phyloP scores from a whole-genome alignment of 2,797 vertebrate species.

The Parauchenoglanis punctatus region DNA sequence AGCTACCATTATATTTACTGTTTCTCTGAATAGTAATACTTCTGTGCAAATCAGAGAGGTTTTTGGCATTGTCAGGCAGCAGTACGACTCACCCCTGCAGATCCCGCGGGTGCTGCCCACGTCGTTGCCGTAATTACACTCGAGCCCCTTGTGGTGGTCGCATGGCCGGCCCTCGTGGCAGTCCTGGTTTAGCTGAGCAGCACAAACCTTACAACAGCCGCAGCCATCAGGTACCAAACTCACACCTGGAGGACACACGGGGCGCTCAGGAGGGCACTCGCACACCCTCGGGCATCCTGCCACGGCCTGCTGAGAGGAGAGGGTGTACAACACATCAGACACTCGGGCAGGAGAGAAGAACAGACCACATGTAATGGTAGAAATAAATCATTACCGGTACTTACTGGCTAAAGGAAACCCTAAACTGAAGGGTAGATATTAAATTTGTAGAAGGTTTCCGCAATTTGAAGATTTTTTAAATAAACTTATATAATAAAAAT shows the following conservation, averaged over 20 bases:
- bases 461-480: too few relatives aligned
- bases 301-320: conserved; percentile 62
- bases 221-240: conserved; percentile 75
- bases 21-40: neutral
- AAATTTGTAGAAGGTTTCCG: too few relatives aligned
- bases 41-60: neutral
- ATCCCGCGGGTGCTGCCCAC: conserved; percentile 74
- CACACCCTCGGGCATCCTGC: conserved; percentile 74
- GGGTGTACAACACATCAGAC: neutral
- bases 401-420: too few relatives aligned
- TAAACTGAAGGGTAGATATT: too few relatives aligned
- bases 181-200: conserved; percentile 81
- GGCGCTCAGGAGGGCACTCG: conserved; percentile 66
- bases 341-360: neutral
- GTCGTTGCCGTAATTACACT: conserved; percentile 83
- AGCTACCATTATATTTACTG: neutral
- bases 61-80: neutral
- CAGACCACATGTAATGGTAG: neutral
- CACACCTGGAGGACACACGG: conserved; percentile 75
- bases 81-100: conserved; percentile 76
- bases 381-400: conserved; percentile 1
- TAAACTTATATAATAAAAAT: too few relatives aligned
- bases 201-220: conserved; percentile 80
- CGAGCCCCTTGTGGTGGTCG: conserved; percentile 81
- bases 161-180: conserved; percentile 75